These are phyloP conservation scores for Eupithecia exiguata DNA, from an alignment of 2,888 invertebrate species.

Conservation along the genomic window DNA sequence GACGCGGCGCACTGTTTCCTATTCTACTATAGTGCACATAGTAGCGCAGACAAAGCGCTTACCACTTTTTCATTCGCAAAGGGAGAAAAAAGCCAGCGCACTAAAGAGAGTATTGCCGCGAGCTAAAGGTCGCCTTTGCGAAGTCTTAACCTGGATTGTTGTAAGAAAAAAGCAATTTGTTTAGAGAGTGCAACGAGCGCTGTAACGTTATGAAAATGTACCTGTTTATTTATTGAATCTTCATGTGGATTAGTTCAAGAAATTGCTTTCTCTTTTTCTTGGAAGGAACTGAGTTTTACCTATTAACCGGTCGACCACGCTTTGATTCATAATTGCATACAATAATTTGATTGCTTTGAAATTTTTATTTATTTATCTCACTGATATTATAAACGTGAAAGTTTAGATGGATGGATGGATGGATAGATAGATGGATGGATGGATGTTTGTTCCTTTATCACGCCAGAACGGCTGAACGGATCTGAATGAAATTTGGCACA, in stretches of 20 bases:
- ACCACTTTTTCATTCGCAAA: slow-evolving; percentile 51
- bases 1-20: neutral
- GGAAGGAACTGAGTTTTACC: neutral
- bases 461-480: too few relatives aligned
- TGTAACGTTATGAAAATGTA: slow-evolving; percentile 11
- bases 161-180: slow-evolving; percentile 63
- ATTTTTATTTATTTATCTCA: too few relatives aligned
- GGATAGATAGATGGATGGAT: too few relatives aligned
- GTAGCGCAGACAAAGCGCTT: slow-evolving; percentile 39
- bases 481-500: too few relatives aligned
- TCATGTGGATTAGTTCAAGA: neutral
- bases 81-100: slow-evolving; percentile 52
- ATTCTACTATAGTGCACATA: slow-evolving; percentile 16
- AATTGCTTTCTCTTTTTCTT: too few relatives aligned
- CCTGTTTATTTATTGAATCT: neutral
- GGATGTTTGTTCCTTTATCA: too few relatives aligned
- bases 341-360: too few relatives aligned
- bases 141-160: slow-evolving; percentile 52
- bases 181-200: slow-evolving; percentile 26
- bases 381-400: too few relatives aligned
- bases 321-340: too few relatives aligned
- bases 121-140: slow-evolving; percentile 69
- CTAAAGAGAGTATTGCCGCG: slow-evolving; percentile 60
- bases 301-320: too few relatives aligned
- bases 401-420: too few relatives aligned